Percentiles rank a stretch among this genome's conserved stretches.
phyloP scores from a whole-genome alignment of 2,797 vertebrate species.

The Falco columbarius region DNA sequence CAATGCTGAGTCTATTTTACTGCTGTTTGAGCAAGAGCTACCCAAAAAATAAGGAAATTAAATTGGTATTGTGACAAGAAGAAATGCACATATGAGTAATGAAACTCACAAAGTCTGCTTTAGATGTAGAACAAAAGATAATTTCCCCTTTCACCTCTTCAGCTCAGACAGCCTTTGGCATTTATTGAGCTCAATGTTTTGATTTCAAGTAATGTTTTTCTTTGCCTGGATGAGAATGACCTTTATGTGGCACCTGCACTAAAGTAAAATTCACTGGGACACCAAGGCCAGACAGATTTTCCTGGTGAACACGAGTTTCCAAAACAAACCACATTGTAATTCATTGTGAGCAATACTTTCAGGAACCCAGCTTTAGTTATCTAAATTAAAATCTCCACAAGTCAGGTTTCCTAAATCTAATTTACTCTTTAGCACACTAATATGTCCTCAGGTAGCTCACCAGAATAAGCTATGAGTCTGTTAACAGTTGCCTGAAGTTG shows the following conservation, averaged over 20 bases:
- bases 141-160: not conserved
- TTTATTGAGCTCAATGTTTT: not conserved
- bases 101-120: not conserved
- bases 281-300: constrained; percentile 39
- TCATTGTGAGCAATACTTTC: not conserved
- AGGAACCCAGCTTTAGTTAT: not conserved
- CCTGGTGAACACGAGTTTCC: not conserved
- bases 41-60: not conserved
- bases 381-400: constrained; percentile 52
- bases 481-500: not conserved
- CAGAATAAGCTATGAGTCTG: not conserved
- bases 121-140: not conserved
- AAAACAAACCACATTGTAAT: not conserved
- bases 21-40: not conserved
- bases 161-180: not conserved
- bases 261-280: constrained; percentile 9
- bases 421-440: not conserved
- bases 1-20: not conserved
- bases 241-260: not conserved
- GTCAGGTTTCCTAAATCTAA: not conserved
- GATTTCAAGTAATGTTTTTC: not conserved
- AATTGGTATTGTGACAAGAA: not conserved
- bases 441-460: not conserved
- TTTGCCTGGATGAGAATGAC: not conserved
- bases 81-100: not conserved